Evolutionary conservation across 2,888 invertebrate genomes (phyloP).

Genomic region (Lysandra coridon): DNA sequence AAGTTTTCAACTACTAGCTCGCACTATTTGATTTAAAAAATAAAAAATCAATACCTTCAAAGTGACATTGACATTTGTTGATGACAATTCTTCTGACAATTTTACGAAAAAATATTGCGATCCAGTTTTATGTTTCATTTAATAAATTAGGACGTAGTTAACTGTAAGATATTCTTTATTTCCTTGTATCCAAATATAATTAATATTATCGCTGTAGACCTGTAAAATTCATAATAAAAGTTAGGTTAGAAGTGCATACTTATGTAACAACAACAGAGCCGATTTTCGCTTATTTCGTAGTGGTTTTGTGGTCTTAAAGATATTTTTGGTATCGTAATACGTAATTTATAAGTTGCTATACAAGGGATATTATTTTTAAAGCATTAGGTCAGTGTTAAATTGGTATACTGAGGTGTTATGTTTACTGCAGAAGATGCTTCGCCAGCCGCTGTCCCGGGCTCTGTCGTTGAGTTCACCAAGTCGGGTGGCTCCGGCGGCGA

Average conservation of each 20-base stretch:
- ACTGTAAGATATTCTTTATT: slow-evolving; percentile 6
- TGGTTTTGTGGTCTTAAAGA: slow-evolving; percentile 37
- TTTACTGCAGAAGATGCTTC: slow-evolving; percentile 83
- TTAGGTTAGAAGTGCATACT: slow-evolving; percentile 73
- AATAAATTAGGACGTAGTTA: slow-evolving; percentile 29
- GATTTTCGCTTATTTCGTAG: slow-evolving; percentile 27
- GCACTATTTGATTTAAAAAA: neutral
- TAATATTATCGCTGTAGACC: neutral
- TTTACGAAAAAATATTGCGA: slow-evolving; percentile 33
- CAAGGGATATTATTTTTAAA: neutral
- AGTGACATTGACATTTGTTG: slow-evolving; percentile 25
- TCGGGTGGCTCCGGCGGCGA: slow-evolving; percentile 65
- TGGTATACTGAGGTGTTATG: slow-evolving; percentile 37
- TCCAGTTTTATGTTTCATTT: slow-evolving; percentile 37
- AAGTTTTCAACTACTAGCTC: no score
- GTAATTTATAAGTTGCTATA: neutral
- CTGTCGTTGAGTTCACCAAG: slow-evolving; percentile 74
- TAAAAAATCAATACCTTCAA: slow-evolving; percentile 11
- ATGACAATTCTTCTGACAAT: slow-evolving; percentile 36
- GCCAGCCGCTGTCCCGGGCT: slow-evolving; percentile 86
- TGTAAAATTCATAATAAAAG: slow-evolving; percentile 42
- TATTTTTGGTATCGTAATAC: slow-evolving; percentile 41
- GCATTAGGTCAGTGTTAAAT: slow-evolving; percentile 21
- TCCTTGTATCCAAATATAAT: neutral
- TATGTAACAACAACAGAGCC: slow-evolving; percentile 75